Evolutionary conservation across 2,797 vertebrate species (phyloP).

Genomic region (Dermochelys coriacea): DNA sequence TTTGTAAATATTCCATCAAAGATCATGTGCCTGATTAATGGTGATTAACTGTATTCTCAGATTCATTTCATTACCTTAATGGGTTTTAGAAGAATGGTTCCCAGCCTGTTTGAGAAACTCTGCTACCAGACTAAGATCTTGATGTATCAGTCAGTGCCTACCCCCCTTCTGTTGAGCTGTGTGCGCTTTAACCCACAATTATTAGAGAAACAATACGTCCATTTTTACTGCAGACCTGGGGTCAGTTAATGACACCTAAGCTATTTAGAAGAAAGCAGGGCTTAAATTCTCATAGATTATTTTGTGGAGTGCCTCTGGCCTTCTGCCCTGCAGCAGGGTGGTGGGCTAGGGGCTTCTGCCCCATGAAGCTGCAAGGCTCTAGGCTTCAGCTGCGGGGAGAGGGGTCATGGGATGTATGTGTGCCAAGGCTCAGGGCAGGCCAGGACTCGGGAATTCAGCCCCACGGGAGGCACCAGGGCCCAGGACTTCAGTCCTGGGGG

Average conservation of each 20-base stretch:
- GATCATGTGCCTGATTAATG: neutral
- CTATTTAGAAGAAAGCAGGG: neutral
- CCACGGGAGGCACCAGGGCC: no score
- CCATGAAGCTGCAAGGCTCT: no score
- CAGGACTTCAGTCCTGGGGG: no score
- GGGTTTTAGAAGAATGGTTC: neutral
- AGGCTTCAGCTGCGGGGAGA: no score
- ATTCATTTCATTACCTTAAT: neutral
- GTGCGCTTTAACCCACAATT: neutral
- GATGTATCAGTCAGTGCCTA: neutral
- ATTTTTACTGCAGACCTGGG: neutral
- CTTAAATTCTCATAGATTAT: no score
- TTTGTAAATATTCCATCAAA: neutral
- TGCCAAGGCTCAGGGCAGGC: no score
- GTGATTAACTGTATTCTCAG: neutral
- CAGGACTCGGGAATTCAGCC: no score
- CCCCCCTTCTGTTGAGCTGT: neutral
- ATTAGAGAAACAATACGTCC: neutral
- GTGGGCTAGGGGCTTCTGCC: no score
- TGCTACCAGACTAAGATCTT: neutral
- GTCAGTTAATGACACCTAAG: neutral
- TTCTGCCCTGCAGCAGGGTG: no score
- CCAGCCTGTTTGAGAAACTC: neutral
- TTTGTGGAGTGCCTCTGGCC: no score
- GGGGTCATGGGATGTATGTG: no score